These are phyloP conservation scores for Podarcis raffonei DNA, from an alignment of 2,113 vertebrate species.

Conservation along the genomic window DNA sequence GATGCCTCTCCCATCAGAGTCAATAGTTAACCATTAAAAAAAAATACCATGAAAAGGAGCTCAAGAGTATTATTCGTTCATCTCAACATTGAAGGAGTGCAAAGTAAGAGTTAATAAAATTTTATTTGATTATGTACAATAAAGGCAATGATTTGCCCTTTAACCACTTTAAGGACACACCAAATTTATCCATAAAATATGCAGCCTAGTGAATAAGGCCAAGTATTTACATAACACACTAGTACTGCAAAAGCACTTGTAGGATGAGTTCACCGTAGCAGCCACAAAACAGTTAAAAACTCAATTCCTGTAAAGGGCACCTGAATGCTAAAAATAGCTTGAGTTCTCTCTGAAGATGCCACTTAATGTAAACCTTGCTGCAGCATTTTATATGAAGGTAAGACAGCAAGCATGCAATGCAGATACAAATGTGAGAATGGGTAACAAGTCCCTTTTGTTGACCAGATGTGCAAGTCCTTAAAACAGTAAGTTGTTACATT, in stretches of 20 bases:
- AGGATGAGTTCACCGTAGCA: constrained; percentile 48
- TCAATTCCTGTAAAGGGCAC: constrained; percentile 40
- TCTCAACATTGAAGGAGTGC: background rate
- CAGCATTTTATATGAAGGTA: constrained; percentile 18
- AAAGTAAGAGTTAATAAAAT: constrained; percentile 65
- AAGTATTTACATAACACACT: constrained; percentile 72
- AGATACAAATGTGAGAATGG: constrained; percentile 30
- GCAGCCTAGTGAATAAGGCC: constrained; percentile 74
- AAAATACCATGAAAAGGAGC: background rate
- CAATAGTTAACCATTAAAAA: background rate
- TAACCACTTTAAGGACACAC: constrained; percentile 50
- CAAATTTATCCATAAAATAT: constrained; percentile 45
- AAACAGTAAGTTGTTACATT: constrained; percentile 1
- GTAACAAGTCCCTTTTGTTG: background rate
- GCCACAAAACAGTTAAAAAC: constrained; percentile 47
- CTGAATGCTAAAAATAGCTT: constrained; percentile 25
- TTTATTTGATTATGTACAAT: constrained; percentile 74
- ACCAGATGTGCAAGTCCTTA: background rate
- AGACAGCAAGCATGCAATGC: constrained; percentile 56
- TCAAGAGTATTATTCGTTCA: background rate
- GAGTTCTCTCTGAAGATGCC: constrained; percentile 23
- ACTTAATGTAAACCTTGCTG: constrained; percentile 31
- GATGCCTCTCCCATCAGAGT: background rate
- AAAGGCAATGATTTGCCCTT: constrained; percentile 63
- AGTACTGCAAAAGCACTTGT: constrained; percentile 73